These are phyloP conservation scores for Apamea sordens DNA, from an alignment of 2,888 invertebrate species.

Conservation along the genomic window DNA sequence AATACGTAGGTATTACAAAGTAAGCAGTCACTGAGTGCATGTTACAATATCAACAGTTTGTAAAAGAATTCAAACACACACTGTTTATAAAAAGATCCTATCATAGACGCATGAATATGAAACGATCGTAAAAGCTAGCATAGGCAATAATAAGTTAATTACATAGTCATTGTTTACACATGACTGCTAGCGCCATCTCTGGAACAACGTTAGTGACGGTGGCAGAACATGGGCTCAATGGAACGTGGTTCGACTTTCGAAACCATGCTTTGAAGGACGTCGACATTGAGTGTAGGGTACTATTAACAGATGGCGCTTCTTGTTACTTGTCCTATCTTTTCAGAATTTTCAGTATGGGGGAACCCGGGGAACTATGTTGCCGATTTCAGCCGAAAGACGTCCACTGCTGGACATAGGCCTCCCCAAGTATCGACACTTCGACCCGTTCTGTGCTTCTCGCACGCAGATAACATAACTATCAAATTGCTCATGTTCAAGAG, in stretches of 20 bases:
- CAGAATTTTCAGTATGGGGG: too few relatives aligned
- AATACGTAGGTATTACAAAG: conserved; percentile 39
- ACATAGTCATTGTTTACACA: conserved; percentile 29
- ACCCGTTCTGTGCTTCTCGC: not conserved
- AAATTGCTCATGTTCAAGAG: not conserved
- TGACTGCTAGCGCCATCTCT: conserved; percentile 62
- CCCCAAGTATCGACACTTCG: not conserved
- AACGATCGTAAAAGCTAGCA: conserved; percentile 66
- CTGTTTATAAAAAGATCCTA: conserved; percentile 64
- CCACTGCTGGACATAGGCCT: not conserved
- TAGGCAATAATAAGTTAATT: conserved; percentile 60
- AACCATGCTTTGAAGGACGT: not conserved
- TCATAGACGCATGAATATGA: conserved; percentile 62
- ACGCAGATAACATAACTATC: too few relatives aligned
- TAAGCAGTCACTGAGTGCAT: conserved; percentile 22
- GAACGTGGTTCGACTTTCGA: conserved; percentile 1
- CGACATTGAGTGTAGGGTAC: not conserved
- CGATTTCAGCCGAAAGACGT: not conserved
- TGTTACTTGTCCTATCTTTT: not conserved
- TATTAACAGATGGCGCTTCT: conserved; percentile 42
- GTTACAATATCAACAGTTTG: conserved; percentile 53
- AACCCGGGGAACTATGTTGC: not conserved
- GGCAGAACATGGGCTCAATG: not conserved
- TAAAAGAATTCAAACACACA: conserved; percentile 55
- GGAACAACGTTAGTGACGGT: too few relatives aligned